These are phyloP conservation scores for Hystrix brachyura DNA, from an alignment of 2,113 vertebrate species.

Conservation along the genomic window DNA sequence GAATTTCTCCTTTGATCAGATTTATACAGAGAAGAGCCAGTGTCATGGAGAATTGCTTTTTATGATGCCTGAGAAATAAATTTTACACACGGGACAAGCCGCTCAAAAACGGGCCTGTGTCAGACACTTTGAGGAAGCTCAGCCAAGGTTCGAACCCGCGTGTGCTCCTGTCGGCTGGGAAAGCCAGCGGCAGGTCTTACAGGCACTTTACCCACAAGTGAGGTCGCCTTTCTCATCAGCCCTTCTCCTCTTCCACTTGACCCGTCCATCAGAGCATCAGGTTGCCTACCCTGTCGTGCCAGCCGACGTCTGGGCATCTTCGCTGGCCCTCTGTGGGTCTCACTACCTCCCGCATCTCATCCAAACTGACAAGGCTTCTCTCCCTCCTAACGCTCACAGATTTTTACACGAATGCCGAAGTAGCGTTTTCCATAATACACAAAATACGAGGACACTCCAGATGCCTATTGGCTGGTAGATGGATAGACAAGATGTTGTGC, in stretches of 20 bases:
- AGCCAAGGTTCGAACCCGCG: not conserved
- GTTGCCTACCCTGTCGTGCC: not conserved
- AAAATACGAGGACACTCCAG: not conserved
- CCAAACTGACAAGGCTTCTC: not conserved
- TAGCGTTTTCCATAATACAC: not conserved
- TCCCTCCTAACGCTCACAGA: not conserved
- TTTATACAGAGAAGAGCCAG: not conserved
- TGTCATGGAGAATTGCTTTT: not conserved
- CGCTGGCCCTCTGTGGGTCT: not conserved
- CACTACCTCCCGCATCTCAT: not conserved
- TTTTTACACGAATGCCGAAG: not conserved
- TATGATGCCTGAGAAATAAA: not conserved
- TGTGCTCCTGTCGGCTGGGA: not conserved
- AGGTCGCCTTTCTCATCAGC: not conserved
- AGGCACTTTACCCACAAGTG: not conserved
- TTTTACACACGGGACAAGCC: not conserved
- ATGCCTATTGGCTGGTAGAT: not conserved
- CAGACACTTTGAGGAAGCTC: not conserved
- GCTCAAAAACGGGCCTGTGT: not conserved
- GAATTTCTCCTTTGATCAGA: conserved; percentile 1
- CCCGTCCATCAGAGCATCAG: not conserved
- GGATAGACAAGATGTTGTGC: not conserved
- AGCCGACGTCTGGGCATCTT: not conserved
- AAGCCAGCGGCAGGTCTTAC: not conserved
- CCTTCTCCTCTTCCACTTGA: not conserved